phyloP scores from a whole-genome alignment of 23 tunicate species.

The Trididemnum clinides region DNA sequence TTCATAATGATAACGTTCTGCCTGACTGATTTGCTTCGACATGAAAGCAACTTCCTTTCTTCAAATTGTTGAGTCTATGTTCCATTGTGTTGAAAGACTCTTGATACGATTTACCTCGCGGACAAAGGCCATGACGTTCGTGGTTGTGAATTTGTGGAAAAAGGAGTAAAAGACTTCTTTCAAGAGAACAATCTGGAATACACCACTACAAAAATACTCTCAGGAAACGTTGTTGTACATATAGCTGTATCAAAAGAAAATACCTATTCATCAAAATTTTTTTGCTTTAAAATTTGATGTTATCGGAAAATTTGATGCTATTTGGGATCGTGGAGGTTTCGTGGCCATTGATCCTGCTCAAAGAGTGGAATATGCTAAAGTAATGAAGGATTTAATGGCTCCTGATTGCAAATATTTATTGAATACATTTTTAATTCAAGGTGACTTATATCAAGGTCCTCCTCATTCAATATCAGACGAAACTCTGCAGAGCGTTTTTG shows the following conservation, averaged over 20 bases:
- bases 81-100: conserved; percentile 80
- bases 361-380: conserved; percentile 20
- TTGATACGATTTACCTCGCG: conserved; percentile 63
- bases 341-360: conserved; percentile 51
- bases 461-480: not conserved
- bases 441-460: not conserved
- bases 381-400: conserved; percentile 37
- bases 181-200: conserved; percentile 28
- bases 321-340: conserved; percentile 70
- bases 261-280: conserved; percentile 59
- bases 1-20: not conserved
- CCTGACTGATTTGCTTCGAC: not conserved
- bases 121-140: conserved; percentile 72
- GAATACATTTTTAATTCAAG: conserved; percentile 7
- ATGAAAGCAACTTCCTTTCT: not conserved
- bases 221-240: conserved; percentile 8
- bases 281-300: conserved; percentile 29
- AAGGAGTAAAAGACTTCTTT: conserved; percentile 50
- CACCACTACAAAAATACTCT: not conserved
- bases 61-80: conserved; percentile 42
- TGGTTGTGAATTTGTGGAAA: conserved; percentile 71
- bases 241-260: conserved; percentile 27
- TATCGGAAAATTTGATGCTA: conserved; percentile 60
- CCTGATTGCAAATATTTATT: conserved; percentile 29
- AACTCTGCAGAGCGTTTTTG: not conserved